phyloP scores from a whole-genome alignment of 2,113 vertebrate genomes.

The Myocastor coypus region DNA sequence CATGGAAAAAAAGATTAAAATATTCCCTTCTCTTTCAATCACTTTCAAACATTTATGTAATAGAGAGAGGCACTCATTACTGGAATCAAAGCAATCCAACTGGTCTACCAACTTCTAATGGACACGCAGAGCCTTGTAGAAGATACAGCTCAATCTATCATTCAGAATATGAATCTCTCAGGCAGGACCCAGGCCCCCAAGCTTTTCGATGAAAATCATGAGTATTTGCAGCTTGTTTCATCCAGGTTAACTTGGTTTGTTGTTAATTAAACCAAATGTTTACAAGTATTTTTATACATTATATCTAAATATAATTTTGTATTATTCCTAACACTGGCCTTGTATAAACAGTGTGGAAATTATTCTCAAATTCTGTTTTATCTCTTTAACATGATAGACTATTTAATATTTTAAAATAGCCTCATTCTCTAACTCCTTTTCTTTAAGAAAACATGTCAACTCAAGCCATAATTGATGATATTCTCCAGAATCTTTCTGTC shows the following conservation, averaged over 20 bases:
- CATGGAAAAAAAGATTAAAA: slow-evolving; percentile 77
- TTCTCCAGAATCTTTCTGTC: background rate
- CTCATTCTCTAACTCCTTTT: background rate
- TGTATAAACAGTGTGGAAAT: background rate
- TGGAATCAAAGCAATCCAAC: slow-evolving; percentile 24
- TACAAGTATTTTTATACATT: background rate
- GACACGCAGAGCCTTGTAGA: background rate
- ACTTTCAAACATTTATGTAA: background rate
- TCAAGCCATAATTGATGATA: background rate
- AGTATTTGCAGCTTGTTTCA: background rate
- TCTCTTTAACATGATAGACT: background rate
- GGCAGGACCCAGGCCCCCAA: background rate
- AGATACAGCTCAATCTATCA: background rate
- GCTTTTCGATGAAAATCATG: background rate
- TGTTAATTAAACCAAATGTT: slow-evolving; percentile 24
- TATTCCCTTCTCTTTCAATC: slow-evolving; percentile 53
- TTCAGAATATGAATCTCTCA: background rate
- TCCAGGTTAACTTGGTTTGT: background rate
- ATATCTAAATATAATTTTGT: slow-evolving; percentile 9
- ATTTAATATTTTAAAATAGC: slow-evolving; percentile 28
- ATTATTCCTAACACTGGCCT: background rate
- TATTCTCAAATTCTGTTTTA: background rate
- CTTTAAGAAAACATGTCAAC: background rate
- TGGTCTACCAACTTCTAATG: slow-evolving; percentile 17
- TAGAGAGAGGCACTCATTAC: background rate